Evolutionary conservation across 2,888 invertebrate genomes (phyloP), one percentile per base, ranked within the genome.

Genomic region (Heliconius charithonia): DNA sequence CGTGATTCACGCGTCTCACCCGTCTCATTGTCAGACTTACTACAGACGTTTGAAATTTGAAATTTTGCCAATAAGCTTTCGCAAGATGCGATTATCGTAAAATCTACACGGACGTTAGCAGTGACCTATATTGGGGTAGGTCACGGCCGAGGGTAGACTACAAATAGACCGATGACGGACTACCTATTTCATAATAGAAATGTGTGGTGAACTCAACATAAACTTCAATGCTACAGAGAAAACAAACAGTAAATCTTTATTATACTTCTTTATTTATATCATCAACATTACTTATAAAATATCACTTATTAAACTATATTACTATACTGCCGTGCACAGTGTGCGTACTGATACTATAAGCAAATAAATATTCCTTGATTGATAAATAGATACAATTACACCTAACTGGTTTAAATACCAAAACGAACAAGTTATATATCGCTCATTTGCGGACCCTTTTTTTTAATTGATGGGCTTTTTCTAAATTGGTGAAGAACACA

Each of bases 41-140:
- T 93, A 94, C 94, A 94, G 94, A 94, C 94, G 88, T 86, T 85
- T 88, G 83, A 87, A 85, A 88, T 91, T 95, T 95, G 94, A 94
- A 92, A 92, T 93, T 93, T 91, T 94, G 94, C 94, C 94, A 95
- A 94, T 93, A 86, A 87, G 86, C 90, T 92, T 93, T 91, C 89
- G 91, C 91, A 88, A 86, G 86, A 85, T 85, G 88, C 87, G 91
- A 90, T 93, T 89, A 93, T 93, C 93, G 93, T 94, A 93, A 94
- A 94, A 92, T 91, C 87, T 88, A 88, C 87, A 84, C 85, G 84
- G 87, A 85, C 82, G 88, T 87, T 90, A 93, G 90, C 93, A 93
- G 90, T 93, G 93, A 92, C 92, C 94, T 87, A 92, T 90, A 90
- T 93, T 90, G 89, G 84, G 89, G 88, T 85, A 89, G 94, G 93